Evolutionary conservation across 2,113 vertebrate genomes (phyloP), one percentile per base, ranked within the genome.

Genomic region (Otis tarda): DNA sequence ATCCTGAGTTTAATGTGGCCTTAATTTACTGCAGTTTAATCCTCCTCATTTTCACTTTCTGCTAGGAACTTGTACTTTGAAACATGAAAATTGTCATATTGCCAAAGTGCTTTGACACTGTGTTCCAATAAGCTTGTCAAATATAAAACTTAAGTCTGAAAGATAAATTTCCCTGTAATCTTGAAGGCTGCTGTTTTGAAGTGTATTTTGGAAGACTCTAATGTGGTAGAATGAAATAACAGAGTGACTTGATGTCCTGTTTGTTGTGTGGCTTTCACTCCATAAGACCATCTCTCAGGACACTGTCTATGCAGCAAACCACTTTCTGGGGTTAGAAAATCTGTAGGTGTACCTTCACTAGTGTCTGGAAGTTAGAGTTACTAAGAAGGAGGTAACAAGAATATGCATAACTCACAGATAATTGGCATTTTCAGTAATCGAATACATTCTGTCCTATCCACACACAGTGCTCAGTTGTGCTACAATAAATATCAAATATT

Each of bases 21-120:
- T 81, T 94, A 84, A 90, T 73, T 95, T 93, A 76, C 73, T 92
- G 61, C 63, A 89, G 30, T 71, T 94, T 85, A 94, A 94, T 94
- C 82, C 61, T 87, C 52, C 56, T 90, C 14, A 59, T 92, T 94
- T 88, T 95, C n/a, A 64, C 41, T 93, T 94, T 85, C 91, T 85
- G 16, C 45, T 89, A 67, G n/a, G 77, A 96, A 74, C 15, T 85
- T 49, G 22, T 64, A 90, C 71, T 71, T 82, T 0, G 27, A 81
- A 87, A 87, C 55, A 65, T 30, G 41, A 80, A 85, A 88, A 83
- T 57, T 85, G 68, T 86, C 75, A 69, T 82, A 77, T 65, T 91
- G 79, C 45, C 82, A 52, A 76, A 85, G 59, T 74, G 37, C 68
- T 92, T 94, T 89, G 81, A 80, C 52, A 65, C 55, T 56, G 20